Percentiles rank a stretch among this genome's conserved stretches.
These are phyloP conservation scores for Alcis repandata DNA, from an alignment of 2,888 invertebrate genomes.

Conservation along the genomic window DNA sequence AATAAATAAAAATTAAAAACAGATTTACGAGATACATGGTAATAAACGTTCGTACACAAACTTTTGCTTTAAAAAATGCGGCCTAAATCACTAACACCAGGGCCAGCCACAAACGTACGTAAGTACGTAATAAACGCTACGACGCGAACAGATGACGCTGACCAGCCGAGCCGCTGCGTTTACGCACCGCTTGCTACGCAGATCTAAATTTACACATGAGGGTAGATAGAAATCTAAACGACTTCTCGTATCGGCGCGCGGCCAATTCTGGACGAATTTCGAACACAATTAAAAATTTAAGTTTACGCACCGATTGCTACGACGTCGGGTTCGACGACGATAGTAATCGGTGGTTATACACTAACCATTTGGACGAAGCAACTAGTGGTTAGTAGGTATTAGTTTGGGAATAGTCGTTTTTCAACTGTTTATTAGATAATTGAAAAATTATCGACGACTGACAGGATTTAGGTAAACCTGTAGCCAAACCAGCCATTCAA, in stretches of 20 bases:
- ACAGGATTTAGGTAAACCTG: no score
- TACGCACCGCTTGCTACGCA: constrained; percentile 65
- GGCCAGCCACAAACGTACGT: no score
- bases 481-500: no score
- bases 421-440: no score
- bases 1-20: no score
- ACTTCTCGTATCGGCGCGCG: constrained; percentile 59
- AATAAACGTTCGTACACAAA: no score
- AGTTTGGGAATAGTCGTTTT: no score
- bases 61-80: no score
- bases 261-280: constrained; percentile 46
- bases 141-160: constrained; percentile 57
- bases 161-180: constrained; percentile 52
- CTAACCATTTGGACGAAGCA: neutral
- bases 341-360: constrained; percentile 17
- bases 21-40: no score
- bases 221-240: constrained; percentile 76
- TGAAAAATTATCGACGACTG: no score
- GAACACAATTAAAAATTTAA: constrained; percentile 50
- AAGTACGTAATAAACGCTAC: constrained; percentile 2
- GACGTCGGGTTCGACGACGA: constrained; percentile 13
- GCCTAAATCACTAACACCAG: no score
- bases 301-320: constrained; percentile 47
- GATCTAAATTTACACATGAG: constrained; percentile 65
- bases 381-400: no score